Conservation (phyloP, 2,888 invertebrate genomes). For the Vandiemenella viatica region DNA sequence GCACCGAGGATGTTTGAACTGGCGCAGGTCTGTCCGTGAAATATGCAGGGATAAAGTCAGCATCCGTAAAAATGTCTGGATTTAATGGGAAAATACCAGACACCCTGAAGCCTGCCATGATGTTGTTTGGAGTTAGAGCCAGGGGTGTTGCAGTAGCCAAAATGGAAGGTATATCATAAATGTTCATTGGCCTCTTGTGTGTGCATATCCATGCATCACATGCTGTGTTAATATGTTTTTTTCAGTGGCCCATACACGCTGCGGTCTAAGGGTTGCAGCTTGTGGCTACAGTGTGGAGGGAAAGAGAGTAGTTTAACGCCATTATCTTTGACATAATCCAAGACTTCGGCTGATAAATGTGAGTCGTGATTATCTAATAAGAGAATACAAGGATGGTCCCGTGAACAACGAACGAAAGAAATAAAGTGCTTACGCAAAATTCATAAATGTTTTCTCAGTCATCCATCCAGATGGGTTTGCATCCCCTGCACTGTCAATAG, state of each 20-base stretch:
- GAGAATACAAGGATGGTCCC: neutral
- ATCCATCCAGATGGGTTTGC: conserved; percentile 21
- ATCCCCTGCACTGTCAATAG: conserved; percentile 14
- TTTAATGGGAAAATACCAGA: conserved; percentile 3
- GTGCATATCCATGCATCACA: conserved; percentile 3
- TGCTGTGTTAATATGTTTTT: neutral
- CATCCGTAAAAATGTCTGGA: neutral
- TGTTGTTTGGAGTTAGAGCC: neutral
- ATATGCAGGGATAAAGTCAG: conserved; percentile 1
- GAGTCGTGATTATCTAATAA: neutral
- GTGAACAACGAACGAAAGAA: neutral
- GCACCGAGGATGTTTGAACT: neutral
- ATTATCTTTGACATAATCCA: neutral
- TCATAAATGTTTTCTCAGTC: conserved; percentile 18
- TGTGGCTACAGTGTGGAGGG: conserved; percentile 1
- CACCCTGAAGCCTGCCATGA: neutral
- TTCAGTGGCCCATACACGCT: conserved; percentile 1
- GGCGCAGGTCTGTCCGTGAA: conserved; percentile 3
- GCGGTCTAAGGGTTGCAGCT: conserved; percentile 1
- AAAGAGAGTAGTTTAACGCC: conserved; percentile 1
- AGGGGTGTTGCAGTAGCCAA: neutral
- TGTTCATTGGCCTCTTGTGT: conserved; percentile 1
- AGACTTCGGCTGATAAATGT: neutral
- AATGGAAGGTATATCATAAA: conserved; percentile 3
- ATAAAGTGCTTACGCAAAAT: conserved; percentile 14